These are phyloP conservation scores for Cataglyphis albicans DNA, from an alignment of 2,888 invertebrate genomes.

Conservation along the genomic window DNA sequence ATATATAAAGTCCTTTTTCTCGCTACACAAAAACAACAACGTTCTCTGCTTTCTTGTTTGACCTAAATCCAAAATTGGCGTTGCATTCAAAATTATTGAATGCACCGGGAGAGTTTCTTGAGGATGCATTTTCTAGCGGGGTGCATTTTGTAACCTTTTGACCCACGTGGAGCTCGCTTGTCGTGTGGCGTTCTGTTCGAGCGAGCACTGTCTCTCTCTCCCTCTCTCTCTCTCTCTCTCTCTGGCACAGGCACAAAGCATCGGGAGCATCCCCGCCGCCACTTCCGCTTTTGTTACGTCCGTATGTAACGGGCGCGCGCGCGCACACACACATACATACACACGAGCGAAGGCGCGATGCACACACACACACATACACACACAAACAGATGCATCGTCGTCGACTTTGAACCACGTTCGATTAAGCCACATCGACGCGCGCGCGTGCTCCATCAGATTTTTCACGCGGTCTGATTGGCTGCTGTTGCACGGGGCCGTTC, in stretches of 20 bases:
- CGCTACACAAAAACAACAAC: not conserved
- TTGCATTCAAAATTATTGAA: conserved; percentile 11
- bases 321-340: not conserved
- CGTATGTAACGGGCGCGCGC: conserved; percentile 34
- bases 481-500: conserved; percentile 47
- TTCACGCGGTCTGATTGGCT: conserved; percentile 62
- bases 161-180: conserved; percentile 51
- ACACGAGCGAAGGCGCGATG: too few relatives aligned
- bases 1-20: not conserved
- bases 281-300: conserved; percentile 62
- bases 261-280: conserved; percentile 46
- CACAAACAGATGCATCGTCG: conserved; percentile 25
- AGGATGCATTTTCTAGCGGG: conserved; percentile 13
- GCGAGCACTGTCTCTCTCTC: conserved; percentile 46
- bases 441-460: conserved; percentile 66
- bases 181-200: conserved; percentile 47
- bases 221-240: conserved; percentile 2
- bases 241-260: conserved; percentile 43
- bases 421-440: conserved; percentile 65
- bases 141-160: conserved; percentile 62
- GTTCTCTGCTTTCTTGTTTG: not conserved
- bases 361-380: not conserved
- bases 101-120: not conserved
- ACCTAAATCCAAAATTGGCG: conserved; percentile 12
- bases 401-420: conserved; percentile 74